A percentile compares a stretch with the other conserved stretches of the same genome.
Evolutionary conservation across 1,140 invertebrate species (phyloP).

Genomic region (Scylla paramamosain): DNA sequence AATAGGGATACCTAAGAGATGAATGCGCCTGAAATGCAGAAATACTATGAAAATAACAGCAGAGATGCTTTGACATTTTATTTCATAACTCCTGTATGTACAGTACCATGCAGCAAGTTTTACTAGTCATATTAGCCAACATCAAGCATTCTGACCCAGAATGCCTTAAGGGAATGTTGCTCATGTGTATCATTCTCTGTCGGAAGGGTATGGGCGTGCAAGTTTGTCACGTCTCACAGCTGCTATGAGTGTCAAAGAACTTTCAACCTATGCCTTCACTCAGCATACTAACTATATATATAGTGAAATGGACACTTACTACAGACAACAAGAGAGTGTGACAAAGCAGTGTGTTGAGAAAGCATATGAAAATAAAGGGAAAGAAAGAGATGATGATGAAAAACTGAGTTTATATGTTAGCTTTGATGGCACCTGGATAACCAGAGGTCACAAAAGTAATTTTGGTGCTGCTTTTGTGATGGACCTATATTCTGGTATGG

Average conservation of each 20-base stretch:
- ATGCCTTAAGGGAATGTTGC: constrained; percentile 16
- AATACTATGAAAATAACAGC: too few relatives aligned
- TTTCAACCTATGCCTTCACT: background rate
- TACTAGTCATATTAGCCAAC: too few relatives aligned
- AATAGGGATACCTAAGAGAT: too few relatives aligned
- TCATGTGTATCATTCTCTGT: constrained; percentile 27
- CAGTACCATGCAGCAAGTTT: too few relatives aligned
- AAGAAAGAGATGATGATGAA: constrained; percentile 28
- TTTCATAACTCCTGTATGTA: too few relatives aligned
- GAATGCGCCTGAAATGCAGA: too few relatives aligned
- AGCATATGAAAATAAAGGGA: constrained; percentile 21
- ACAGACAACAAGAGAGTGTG: constrained; percentile 34
- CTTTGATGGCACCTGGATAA: constrained; percentile 41
- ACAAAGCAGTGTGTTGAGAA: background rate
- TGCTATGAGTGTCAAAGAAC: constrained; percentile 27
- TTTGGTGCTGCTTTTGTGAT: constrained; percentile 37
- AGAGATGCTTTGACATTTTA: too few relatives aligned
- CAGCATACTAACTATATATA: constrained; percentile 5
- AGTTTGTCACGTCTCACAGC: background rate
- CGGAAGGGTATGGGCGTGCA: background rate
- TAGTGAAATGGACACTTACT: constrained; percentile 15
- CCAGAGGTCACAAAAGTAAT: constrained; percentile 35
- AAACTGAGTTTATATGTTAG: constrained; percentile 29
- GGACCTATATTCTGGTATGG: background rate
- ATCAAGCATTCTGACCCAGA: too few relatives aligned